Evolutionary conservation across 2,797 vertebrate species (phyloP), one percentile per base, ranked within the genome.

Genomic region (Knipowitschia caucasica): DNA sequence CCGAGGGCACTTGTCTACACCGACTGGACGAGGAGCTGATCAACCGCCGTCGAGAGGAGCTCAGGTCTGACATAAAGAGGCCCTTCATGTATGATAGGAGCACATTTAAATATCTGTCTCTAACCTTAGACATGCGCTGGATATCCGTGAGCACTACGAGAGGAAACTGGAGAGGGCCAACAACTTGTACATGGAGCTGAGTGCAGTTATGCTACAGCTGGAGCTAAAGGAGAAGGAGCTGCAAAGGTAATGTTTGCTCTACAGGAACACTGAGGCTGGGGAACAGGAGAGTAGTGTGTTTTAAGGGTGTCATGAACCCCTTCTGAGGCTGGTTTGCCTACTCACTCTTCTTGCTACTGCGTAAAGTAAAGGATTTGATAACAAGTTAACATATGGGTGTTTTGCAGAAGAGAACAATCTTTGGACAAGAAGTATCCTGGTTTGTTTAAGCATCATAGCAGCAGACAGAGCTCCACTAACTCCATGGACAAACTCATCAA

Each of bases 161-260:
- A 88, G 96, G 62, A 98, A 99, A 62, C 85, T 99, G 80, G 95
- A 99, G 63, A 80, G 96, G 47, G 96, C 95, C 80, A 99, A 99
- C 84, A 98, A 97, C 62, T 90, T 99, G 7, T 99, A 98, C 86
- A 96, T 99, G 96, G 96, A 99, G 74, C 92, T 99, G 1, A 99
- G 94, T 1, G 94, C 93, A 0, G 93, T 99, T 15, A 98, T 99
- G 95, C 72, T 98, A 59, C 96, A 99, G 83, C 90, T 99, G 78
- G 96, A 99, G 76, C 91, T 98, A 46, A 98, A 98, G 81, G 96
- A 99, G 82, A 93, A 93, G 66, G 96, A 98, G 76, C 86, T 99
- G 66, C 91, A 94, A 59, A 93, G 94, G 95, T 98, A 89, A 5
- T 80, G 59, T 49, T 29, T 44, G 35, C 18, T 24, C 2, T 42